These are phyloP conservation scores for Luperina testacea DNA, from an alignment of 2,888 invertebrate genomes.

Conservation along the genomic window DNA sequence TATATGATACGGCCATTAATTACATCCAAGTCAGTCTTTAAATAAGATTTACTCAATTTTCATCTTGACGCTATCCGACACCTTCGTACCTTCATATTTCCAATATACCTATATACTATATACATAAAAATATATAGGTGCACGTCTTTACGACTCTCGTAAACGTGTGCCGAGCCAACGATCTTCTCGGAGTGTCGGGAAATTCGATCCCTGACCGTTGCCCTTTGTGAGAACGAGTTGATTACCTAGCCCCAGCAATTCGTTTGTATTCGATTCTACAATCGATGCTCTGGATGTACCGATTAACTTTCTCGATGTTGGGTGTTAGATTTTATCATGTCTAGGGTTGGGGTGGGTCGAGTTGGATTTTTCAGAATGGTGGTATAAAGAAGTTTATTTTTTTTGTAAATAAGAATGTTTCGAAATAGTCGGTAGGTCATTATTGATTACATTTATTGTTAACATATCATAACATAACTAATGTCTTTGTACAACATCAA, in stretches of 20 bases:
- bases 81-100: slow-evolving; percentile 51
- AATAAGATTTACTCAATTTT: slow-evolving; percentile 34
- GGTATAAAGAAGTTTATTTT: background rate
- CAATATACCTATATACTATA: slow-evolving; percentile 46
- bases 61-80: slow-evolving; percentile 33
- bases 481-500: slow-evolving; percentile 30
- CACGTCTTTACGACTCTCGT: slow-evolving; percentile 81
- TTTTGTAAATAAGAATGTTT: background rate
- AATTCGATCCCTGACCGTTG: slow-evolving; percentile 79
- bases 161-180: slow-evolving; percentile 75
- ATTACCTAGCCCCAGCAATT: slow-evolving; percentile 63
- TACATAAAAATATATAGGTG: slow-evolving; percentile 63
- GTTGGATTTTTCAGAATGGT: background rate
- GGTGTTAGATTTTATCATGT: slow-evolving; percentile 61
- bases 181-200: slow-evolving; percentile 78
- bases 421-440: background rate
- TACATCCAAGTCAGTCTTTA: slow-evolving; percentile 5
- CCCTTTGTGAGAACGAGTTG: slow-evolving; percentile 69
- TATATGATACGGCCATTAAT: background rate
- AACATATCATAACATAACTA: slow-evolving; percentile 20
- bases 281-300: slow-evolving; percentile 61
- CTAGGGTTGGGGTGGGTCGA: slow-evolving; percentile 20
- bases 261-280: slow-evolving; percentile 62
- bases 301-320: slow-evolving; percentile 60
- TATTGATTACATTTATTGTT: slow-evolving; percentile 40